Conservation (phyloP, 2,888 invertebrate species). For the Abscondita cerata region DNA sequence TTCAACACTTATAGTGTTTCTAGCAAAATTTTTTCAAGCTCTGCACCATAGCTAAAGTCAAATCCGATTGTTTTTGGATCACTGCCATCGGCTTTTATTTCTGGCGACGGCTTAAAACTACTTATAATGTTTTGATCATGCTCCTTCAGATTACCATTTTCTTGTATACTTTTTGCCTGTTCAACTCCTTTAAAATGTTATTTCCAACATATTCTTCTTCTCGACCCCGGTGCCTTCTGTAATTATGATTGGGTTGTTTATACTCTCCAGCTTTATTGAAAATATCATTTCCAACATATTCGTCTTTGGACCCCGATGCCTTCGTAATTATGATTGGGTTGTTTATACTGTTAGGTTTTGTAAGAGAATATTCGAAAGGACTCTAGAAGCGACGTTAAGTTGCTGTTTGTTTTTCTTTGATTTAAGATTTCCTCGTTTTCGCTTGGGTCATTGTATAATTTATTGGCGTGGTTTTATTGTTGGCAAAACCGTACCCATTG, state of each 20-base stretch:
- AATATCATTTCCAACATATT: background rate
- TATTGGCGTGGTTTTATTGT: background rate
- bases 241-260: constrained; percentile 39
- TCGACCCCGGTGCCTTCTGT: constrained; percentile 37
- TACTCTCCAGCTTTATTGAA: constrained; percentile 7
- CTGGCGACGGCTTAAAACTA: constrained; percentile 4
- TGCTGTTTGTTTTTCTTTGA: constrained; percentile 4
- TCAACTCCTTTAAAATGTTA: background rate
- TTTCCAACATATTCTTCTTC: constrained; percentile 7
- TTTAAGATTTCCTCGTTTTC: background rate
- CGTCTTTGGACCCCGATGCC: constrained; percentile 33
- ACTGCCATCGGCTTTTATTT: constrained; percentile 4
- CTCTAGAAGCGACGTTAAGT: no score
- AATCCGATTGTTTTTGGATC: background rate
- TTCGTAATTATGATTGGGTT: constrained; percentile 42
- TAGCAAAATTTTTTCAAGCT: background rate
- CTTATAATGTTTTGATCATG: background rate
- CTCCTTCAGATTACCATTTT: background rate
- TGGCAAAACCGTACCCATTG: constrained; percentile 5
- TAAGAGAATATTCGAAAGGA: no score
- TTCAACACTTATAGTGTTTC: constrained; percentile 1
- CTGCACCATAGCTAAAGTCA: constrained; percentile 1
- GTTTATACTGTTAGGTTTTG: background rate
- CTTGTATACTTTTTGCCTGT: no score
- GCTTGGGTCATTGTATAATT: background rate